Conservation (phyloP, 2,888 invertebrate genomes). For the Merodon equestris region DNA sequence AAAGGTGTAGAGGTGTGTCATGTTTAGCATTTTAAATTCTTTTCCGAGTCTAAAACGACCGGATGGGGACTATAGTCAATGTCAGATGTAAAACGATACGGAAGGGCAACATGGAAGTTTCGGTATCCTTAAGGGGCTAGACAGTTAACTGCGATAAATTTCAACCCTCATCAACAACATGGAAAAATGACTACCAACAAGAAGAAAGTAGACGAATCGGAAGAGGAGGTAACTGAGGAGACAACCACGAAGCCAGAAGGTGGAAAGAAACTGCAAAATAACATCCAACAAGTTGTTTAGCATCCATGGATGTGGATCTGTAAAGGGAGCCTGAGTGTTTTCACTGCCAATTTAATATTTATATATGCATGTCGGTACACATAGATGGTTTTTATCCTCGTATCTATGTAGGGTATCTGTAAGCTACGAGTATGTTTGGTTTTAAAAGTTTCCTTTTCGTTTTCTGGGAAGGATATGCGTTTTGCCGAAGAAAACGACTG, state of each 20-base stretch:
- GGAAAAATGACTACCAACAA: not conserved
- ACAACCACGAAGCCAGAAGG: too few species aligned
- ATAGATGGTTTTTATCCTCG: constrained; percentile 33
- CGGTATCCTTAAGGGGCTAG: constrained; percentile 52
- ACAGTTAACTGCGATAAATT: constrained; percentile 64
- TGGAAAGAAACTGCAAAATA: constrained; percentile 36
- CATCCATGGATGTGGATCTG: constrained; percentile 29
- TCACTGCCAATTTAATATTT: constrained; percentile 56
- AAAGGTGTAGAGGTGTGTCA: constrained; percentile 25
- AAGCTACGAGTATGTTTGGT: constrained; percentile 1
- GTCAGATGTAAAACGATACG: constrained; percentile 30
- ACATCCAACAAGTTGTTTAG: constrained; percentile 61
- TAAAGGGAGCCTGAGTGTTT: constrained; percentile 18
- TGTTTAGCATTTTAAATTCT: constrained; percentile 58
- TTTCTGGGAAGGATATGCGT: too few species aligned
- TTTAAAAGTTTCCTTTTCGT: not conserved
- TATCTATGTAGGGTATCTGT: constrained; percentile 42
- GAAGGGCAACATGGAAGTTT: constrained; percentile 10
- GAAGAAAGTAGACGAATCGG: too few species aligned
- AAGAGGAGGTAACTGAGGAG: too few species aligned
- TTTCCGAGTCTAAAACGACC: not conserved
- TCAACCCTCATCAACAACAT: constrained; percentile 36
- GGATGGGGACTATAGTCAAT: constrained; percentile 41
- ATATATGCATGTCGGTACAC: constrained; percentile 49
- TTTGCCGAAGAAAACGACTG: too few species aligned